phyloP scores from a whole-genome alignment of 37 sponge, comb jelly and placozoan species.

The Halichondria panicea region DNA sequence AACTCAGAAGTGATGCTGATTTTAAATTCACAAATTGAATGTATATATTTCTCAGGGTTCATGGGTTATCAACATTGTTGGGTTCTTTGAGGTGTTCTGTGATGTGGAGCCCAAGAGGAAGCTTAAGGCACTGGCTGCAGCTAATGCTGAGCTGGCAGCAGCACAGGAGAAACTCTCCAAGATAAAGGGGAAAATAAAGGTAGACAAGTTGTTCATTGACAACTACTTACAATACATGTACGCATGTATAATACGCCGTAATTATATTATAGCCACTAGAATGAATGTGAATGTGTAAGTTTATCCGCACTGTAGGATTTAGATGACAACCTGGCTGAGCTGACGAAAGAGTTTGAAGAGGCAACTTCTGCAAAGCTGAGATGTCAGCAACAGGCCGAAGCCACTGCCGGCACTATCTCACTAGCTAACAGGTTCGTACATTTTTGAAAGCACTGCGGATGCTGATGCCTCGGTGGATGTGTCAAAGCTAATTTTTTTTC shows the following conservation, averaged over 20 bases:
- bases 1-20: too few relatives aligned
- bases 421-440: conserved; percentile 95
- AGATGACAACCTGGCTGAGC: conserved; percentile 92
- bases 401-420: conserved; percentile 88
- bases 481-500: too few relatives aligned
- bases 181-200: conserved; percentile 95
- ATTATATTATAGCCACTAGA: too few relatives aligned
- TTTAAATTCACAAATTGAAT: conserved; percentile 88
- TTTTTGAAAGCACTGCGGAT: too few relatives aligned
- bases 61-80: conserved; percentile 95
- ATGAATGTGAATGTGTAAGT: background rate
- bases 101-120: conserved; percentile 99
- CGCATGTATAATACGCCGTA: background rate
- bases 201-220: too few relatives aligned
- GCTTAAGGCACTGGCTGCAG: conserved; percentile 87
- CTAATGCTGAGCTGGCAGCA: conserved; percentile 89
- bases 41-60: conserved; percentile 92
- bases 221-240: too few relatives aligned
- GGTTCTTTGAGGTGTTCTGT: conserved; percentile 96
- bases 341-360: conserved; percentile 88
- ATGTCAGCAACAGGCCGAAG: conserved; percentile 95
- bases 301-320: conserved; percentile 43
- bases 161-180: conserved; percentile 90
- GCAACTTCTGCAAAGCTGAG: conserved; percentile 96
- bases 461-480: too few relatives aligned